Evolutionary conservation across 1,140 invertebrate genomes (phyloP).

Genomic region (Drosophila triauraria): DNA sequence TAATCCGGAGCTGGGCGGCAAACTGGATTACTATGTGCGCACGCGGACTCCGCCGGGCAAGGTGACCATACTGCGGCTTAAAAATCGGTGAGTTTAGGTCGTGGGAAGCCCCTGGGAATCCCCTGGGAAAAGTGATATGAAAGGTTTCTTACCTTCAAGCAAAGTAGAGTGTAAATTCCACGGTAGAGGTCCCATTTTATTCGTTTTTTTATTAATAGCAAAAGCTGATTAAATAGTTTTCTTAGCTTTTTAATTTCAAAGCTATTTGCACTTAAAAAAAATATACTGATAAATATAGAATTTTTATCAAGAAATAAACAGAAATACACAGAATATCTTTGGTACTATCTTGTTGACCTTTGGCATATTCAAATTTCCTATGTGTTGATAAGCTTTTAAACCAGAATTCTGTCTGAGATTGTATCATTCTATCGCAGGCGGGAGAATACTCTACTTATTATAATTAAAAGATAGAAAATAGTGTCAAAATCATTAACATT

Average conservation of each 20-base stretch:
- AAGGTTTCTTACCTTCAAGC: background rate
- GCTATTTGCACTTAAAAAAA: background rate
- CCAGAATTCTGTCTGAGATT: background rate
- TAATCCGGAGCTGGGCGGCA: constrained; percentile 90
- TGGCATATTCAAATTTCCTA: constrained; percentile 18
- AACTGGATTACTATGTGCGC: constrained; percentile 91
- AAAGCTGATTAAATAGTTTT: background rate
- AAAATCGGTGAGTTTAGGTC: constrained; percentile 87
- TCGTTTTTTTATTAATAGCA: background rate
- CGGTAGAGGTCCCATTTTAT: background rate
- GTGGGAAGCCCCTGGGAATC: background rate
- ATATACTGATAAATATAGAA: background rate
- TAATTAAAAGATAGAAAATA: background rate
- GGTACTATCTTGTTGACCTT: constrained; percentile 5
- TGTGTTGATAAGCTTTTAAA: constrained; percentile 3
- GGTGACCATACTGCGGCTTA: constrained; percentile 91
- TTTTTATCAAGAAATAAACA: background rate
- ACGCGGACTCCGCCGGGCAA: constrained; percentile 88
- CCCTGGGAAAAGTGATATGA: background rate
- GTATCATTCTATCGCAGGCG: background rate
- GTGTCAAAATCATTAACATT: background rate
- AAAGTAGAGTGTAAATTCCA: background rate
- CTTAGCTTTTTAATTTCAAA: background rate
- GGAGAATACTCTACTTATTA: background rate
- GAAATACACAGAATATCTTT: background rate